These are phyloP conservation scores for Delia radicum DNA, from an alignment of 1,140 invertebrate genomes.

Conservation along the genomic window DNA sequence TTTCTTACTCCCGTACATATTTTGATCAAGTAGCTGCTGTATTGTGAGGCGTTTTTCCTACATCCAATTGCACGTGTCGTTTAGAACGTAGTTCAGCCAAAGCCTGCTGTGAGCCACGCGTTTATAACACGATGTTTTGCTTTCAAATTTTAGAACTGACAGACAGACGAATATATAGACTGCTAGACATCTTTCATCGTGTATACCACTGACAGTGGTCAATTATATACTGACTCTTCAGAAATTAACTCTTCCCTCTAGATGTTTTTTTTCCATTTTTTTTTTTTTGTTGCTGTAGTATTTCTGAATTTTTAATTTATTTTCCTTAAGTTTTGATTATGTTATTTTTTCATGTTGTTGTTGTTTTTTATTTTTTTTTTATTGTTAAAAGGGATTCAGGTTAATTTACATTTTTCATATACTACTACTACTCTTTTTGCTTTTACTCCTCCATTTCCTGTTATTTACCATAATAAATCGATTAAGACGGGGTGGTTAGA, in stretches of 20 bases:
- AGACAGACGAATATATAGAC: neutral
- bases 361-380: too few species aligned
- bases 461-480: conserved; percentile 30
- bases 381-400: neutral
- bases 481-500: conserved; percentile 6
- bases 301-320: too few species aligned
- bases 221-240: neutral
- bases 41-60: neutral
- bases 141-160: neutral
- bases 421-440: neutral
- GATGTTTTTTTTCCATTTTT: neutral
- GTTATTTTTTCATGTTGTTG: too few species aligned
- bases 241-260: conserved; percentile 7
- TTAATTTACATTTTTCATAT: conserved; percentile 28
- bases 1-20: neutral
- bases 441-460: conserved; percentile 6
- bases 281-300: too few species aligned
- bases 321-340: too few species aligned
- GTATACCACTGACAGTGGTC: conserved; percentile 9
- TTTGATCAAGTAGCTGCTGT: conserved; percentile 14
- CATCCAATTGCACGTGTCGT: neutral
- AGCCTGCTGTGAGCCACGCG: neutral
- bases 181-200: neutral
- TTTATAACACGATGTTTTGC: conserved; percentile 10
- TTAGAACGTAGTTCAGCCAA: neutral